phyloP scores from a whole-genome alignment of 2,797 vertebrate genomes.

The Carapus acus region DNA sequence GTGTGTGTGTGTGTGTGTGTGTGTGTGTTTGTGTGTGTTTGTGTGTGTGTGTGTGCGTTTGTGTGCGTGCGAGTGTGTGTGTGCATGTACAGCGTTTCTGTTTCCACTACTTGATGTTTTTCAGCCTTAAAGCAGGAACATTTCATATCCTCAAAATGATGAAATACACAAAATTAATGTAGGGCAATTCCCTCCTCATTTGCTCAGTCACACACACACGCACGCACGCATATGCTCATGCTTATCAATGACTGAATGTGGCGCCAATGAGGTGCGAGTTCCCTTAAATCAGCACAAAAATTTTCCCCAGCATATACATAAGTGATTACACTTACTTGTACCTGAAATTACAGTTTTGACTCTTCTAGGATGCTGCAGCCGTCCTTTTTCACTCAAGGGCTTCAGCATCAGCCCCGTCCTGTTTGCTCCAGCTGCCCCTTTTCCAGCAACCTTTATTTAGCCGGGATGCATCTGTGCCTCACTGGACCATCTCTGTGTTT shows the following conservation, averaged over 20 bases:
- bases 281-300: conserved; percentile 55
- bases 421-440: background rate
- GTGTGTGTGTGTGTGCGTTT: too few species aligned
- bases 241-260: conserved; percentile 43
- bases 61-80: too few species aligned
- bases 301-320: too few species aligned
- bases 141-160: conserved; percentile 42
- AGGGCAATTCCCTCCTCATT: conserved; percentile 51
- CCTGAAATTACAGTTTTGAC: conserved; percentile 58
- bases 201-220: conserved; percentile 29
- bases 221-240: conserved; percentile 24
- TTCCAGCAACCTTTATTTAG: background rate
- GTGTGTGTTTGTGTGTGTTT: too few species aligned
- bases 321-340: conserved; percentile 60
- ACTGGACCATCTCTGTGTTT: background rate
- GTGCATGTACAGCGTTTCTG: conserved; percentile 4
- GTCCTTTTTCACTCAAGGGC: conserved; percentile 8
- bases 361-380: conserved; percentile 25
- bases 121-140: conserved; percentile 39
- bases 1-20: too few species aligned
- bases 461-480: background rate
- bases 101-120: conserved; percentile 19
- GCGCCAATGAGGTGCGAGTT: conserved; percentile 22
- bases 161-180: conserved; percentile 52
- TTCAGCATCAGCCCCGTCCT: conserved; percentile 5